phyloP scores from a whole-genome alignment of 2,113 vertebrate genomes.

The Turnix velox region DNA sequence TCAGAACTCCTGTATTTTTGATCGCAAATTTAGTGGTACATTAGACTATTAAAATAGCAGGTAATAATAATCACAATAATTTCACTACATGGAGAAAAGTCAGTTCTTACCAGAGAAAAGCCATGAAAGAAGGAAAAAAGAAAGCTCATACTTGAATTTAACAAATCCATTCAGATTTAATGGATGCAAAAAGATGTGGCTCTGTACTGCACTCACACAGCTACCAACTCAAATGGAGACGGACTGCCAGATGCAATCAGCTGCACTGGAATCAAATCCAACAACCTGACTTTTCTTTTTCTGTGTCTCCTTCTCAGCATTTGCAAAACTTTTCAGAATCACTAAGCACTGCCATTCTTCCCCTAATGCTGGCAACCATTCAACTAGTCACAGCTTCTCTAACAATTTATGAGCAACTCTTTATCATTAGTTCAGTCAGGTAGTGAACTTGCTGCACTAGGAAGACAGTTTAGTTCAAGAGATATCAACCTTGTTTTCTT shows the following conservation, averaged over 20 bases:
- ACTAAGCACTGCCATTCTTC: not conserved
- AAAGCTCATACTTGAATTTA: not conserved
- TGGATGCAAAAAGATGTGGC: not conserved
- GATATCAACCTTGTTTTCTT: not conserved
- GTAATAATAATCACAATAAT: not conserved
- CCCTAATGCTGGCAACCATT: not conserved
- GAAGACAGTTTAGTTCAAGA: not conserved
- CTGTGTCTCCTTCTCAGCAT: not conserved
- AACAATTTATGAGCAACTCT: not conserved
- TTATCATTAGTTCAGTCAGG: not conserved
- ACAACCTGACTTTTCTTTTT: not conserved
- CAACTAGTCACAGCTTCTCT: not conserved
- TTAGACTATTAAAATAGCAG: not conserved
- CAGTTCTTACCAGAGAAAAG: not conserved
- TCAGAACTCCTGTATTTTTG: not conserved
- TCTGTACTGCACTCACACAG: not conserved
- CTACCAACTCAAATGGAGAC: not conserved
- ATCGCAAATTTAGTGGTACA: not conserved
- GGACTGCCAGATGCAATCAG: constrained; percentile 23
- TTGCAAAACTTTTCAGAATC: not conserved
- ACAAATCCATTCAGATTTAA: not conserved
- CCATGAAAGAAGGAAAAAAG: not conserved
- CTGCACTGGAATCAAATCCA: not conserved
- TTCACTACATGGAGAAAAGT: not conserved
- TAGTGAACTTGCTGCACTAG: not conserved